Evolutionary conservation across 2,113 vertebrate genomes (phyloP).

Genomic region (Stictonetta naevosa): DNA sequence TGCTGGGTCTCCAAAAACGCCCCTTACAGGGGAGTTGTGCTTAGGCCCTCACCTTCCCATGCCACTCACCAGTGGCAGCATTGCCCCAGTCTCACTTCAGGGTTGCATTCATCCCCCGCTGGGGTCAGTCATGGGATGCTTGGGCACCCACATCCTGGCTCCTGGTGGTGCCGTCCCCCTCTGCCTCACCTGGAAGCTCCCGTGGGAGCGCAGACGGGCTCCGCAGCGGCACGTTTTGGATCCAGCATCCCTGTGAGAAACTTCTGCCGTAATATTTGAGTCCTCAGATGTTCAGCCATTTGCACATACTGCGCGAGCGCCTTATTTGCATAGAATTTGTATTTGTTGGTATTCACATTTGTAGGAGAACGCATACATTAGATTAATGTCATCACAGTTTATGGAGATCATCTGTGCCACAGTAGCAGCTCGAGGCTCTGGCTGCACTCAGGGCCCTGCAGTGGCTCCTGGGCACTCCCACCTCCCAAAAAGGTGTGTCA

Average conservation of each 20-base stretch:
- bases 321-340: constrained; percentile 66
- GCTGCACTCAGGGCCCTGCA: neutral
- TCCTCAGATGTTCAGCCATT: constrained; percentile 61
- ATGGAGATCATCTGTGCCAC: constrained; percentile 54
- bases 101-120: neutral
- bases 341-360: constrained; percentile 58
- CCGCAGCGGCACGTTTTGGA: neutral
- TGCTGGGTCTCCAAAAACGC: neutral
- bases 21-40: no score
- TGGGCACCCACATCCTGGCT: accelerated
- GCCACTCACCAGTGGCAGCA: neutral
- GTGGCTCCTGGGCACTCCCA: accelerated
- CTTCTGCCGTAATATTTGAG: constrained; percentile 48
- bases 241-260: neutral
- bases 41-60: no score
- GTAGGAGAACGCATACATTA: constrained; percentile 34
- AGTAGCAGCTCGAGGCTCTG: neutral
- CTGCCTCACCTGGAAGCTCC: constrained; percentile 16
- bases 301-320: neutral
- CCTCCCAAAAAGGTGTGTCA: no score
- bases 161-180: neutral
- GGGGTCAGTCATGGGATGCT: neutral
- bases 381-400: constrained; percentile 58
- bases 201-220: neutral
- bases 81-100: neutral